These are phyloP conservation scores for Adelphocoris suturalis DNA, from an alignment of 2,888 invertebrate genomes.

Conservation along the genomic window DNA sequence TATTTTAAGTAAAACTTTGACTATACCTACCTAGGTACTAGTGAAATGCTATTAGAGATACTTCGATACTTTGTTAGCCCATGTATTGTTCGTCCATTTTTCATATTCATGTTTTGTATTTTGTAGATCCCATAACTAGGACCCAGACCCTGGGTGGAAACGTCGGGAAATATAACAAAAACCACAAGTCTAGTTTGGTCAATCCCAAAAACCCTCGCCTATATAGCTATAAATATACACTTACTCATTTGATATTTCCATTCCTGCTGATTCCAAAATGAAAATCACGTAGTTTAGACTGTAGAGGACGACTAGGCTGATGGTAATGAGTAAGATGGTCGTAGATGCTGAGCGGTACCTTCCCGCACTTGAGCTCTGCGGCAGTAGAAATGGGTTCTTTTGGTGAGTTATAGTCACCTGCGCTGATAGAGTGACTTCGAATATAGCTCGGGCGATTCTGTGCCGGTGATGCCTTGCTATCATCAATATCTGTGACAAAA, in stretches of 20 bases:
- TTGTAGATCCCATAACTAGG: too few relatives aligned
- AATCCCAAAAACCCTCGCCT: too few relatives aligned
- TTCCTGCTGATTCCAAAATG: constrained; percentile 83
- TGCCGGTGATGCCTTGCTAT: constrained; percentile 87
- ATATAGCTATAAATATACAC: neutral
- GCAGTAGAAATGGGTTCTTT: constrained; percentile 84
- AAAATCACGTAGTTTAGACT: constrained; percentile 87
- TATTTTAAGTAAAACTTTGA: too few relatives aligned
- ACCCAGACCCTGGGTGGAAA: too few relatives aligned
- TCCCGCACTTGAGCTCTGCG: constrained; percentile 78
- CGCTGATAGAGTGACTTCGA: constrained; percentile 90
- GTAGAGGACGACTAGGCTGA: constrained; percentile 86
- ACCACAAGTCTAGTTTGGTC: too few relatives aligned
- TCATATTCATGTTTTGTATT: too few relatives aligned
- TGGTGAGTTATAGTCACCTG: constrained; percentile 92
- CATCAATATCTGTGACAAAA: constrained; percentile 78
- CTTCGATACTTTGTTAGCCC: too few relatives aligned
- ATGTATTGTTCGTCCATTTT: too few relatives aligned
- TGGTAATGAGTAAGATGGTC: constrained; percentile 86
- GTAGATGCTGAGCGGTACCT: constrained; percentile 82
- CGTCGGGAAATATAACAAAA: too few relatives aligned
- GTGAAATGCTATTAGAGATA: too few relatives aligned
- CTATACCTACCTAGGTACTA: too few relatives aligned
- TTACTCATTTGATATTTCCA: constrained; percentile 72
- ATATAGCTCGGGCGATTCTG: constrained; percentile 90